Evolutionary conservation across 2,888 invertebrate species (phyloP).

Genomic region (Standfussiana lucernea): DNA sequence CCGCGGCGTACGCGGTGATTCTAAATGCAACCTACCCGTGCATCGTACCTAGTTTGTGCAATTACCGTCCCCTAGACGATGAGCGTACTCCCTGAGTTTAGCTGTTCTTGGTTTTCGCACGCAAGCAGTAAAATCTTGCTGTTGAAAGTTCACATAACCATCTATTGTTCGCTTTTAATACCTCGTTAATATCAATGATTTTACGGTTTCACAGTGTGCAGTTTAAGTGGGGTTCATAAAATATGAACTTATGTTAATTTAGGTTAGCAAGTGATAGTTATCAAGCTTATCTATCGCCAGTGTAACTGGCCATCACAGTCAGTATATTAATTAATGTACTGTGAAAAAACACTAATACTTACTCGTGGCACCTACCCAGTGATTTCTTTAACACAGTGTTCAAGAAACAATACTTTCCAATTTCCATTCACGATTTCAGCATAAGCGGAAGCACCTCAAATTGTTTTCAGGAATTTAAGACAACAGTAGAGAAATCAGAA

Average conservation of each 20-base stretch:
- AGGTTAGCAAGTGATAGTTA: conserved; percentile 8
- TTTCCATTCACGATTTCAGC: conserved; percentile 34
- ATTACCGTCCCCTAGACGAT: conserved; percentile 73
- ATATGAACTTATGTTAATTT: conserved; percentile 17
- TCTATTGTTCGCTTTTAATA: conserved; percentile 33
- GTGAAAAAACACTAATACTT: not conserved
- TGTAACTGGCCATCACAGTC: not conserved
- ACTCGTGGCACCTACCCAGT: not conserved
- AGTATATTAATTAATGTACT: not conserved
- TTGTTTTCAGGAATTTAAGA: conserved; percentile 57
- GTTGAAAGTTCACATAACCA: conserved; percentile 41
- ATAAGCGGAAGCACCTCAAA: conserved; percentile 62
- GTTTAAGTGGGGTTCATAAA: conserved; percentile 27
- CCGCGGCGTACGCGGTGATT: conserved; percentile 69
- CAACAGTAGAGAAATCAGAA: conserved; percentile 75
- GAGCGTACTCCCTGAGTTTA: conserved; percentile 75
- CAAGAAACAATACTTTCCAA: conserved; percentile 14
- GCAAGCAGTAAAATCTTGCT: conserved; percentile 58
- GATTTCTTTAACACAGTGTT: conserved; percentile 8
- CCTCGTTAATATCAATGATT: conserved; percentile 8
- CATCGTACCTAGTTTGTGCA: conserved; percentile 74
- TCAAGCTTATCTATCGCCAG: not conserved
- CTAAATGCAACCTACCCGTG: conserved; percentile 76
- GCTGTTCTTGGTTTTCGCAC: conserved; percentile 84
- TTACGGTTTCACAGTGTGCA: not conserved